Percentiles rank a stretch among this genome's conserved stretches.
Conservation (phyloP, 2,113 vertebrate genomes). For the Catagonus wagneri region DNA sequence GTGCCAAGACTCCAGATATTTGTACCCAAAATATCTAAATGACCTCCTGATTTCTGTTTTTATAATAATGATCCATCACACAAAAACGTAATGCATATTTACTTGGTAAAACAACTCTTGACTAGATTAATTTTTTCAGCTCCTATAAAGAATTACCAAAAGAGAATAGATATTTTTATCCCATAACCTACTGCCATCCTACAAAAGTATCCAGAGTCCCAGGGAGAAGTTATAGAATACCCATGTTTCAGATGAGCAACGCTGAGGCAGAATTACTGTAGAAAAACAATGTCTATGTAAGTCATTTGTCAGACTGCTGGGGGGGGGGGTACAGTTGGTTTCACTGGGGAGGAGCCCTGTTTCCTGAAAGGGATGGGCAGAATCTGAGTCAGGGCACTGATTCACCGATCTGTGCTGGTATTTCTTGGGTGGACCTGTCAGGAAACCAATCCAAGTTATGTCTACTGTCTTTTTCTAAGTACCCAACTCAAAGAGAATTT, state of each 20-base stretch:
- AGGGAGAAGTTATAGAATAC: neutral
- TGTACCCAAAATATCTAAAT: neutral
- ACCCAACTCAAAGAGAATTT: constrained; percentile 60
- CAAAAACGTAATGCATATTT: neutral
- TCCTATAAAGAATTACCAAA: constrained; percentile 26
- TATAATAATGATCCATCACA: neutral
- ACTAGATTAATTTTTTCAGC: neutral
- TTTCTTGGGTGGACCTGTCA: constrained; percentile 62
- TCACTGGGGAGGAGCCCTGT: constrained; percentile 35
- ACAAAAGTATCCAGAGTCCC: neutral
- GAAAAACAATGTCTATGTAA: neutral
- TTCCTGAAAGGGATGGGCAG: neutral
- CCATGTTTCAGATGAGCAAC: constrained; percentile 41
- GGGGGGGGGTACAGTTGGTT: neutral
- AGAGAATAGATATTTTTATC: neutral
- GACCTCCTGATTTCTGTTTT: neutral
- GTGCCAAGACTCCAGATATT: neutral
- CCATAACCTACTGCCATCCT: neutral
- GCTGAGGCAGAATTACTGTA: neutral
- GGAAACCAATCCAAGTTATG: constrained; percentile 48
- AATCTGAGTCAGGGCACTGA: constrained; percentile 72
- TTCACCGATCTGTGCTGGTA: constrained; percentile 54
- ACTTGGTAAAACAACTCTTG: neutral
- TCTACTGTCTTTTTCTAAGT: constrained; percentile 58
- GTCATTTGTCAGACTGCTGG: neutral